These are phyloP conservation scores for Pinctada fucata DNA, from an alignment of 2,888 invertebrate genomes.

Conservation along the genomic window DNA sequence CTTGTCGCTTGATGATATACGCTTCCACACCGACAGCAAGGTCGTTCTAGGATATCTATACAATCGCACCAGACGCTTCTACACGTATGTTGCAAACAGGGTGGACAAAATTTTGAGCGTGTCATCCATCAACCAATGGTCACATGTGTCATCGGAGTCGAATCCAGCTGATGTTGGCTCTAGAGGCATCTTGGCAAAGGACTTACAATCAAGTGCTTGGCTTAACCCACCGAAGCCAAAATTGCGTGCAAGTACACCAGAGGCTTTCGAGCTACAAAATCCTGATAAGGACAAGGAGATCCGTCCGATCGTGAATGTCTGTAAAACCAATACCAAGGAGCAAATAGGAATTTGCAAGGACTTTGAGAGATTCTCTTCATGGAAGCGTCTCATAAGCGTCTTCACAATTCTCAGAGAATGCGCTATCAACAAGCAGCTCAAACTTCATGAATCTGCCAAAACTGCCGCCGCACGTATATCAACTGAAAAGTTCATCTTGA, in stretches of 20 bases:
- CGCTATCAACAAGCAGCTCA: neutral
- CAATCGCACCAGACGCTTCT: slow-evolving; percentile 45
- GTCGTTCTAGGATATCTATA: slow-evolving; percentile 45
- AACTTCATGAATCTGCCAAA: neutral
- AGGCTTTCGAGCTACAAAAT: slow-evolving; percentile 25
- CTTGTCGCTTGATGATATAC: slow-evolving; percentile 12
- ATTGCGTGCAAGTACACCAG: neutral
- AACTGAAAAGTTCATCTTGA: slow-evolving; percentile 30
- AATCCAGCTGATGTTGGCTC: slow-evolving; percentile 46
- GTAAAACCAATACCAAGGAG: neutral
- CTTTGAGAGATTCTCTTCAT: slow-evolving; percentile 40
- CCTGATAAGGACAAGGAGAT: slow-evolving; percentile 32
- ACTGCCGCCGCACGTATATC: neutral
- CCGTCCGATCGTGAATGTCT: slow-evolving; percentile 19
- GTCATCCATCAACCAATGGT: slow-evolving; percentile 42
- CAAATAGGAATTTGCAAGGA: neutral
- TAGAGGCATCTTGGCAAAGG: slow-evolving; percentile 16
- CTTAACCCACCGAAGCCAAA: slow-evolving; percentile 1
- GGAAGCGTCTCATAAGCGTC: slow-evolving; percentile 36
- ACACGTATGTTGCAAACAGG: slow-evolving; percentile 44
- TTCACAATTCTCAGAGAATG: slow-evolving; percentile 8
- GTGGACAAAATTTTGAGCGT: slow-evolving; percentile 30
- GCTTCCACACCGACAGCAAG: slow-evolving; percentile 46
- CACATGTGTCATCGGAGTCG: slow-evolving; percentile 32
- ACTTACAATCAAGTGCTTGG: slow-evolving; percentile 35